A percentile compares a stretch with the other conserved stretches of the same genome.
Evolutionary conservation across 2,888 invertebrate genomes (phyloP).

Genomic region (Ernsta delagoae): DNA sequence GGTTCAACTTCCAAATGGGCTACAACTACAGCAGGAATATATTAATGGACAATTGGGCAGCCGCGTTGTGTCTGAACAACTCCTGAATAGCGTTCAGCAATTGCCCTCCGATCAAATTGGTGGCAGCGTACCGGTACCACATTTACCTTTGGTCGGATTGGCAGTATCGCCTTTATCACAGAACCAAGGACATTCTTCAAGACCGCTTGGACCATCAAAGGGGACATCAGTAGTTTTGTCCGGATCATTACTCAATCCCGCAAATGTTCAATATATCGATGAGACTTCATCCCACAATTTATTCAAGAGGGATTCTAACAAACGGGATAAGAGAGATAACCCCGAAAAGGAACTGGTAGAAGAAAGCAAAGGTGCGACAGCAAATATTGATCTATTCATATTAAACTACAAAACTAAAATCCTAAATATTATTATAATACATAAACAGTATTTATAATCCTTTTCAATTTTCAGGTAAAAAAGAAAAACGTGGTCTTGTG

Average conservation of each 20-base stretch:
- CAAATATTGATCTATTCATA: neutral
- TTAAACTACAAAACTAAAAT: neutral
- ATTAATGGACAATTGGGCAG: constrained; percentile 87
- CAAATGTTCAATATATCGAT: constrained; percentile 87
- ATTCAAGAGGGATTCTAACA: constrained; percentile 77
- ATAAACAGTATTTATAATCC: neutral
- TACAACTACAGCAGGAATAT: constrained; percentile 83
- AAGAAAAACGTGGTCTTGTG: constrained; percentile 88
- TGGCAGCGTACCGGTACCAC: constrained; percentile 45
- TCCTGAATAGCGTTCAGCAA: constrained; percentile 68
- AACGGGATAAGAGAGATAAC: constrained; percentile 78
- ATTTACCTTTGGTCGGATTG: constrained; percentile 49
- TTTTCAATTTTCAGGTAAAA: constrained; percentile 66
- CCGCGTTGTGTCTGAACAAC: constrained; percentile 84
- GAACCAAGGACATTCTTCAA: constrained; percentile 49
- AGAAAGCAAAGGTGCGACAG: constrained; percentile 44
- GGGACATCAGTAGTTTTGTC: constrained; percentile 68
- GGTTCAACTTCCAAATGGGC: constrained; percentile 73
- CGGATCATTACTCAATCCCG: constrained; percentile 81
- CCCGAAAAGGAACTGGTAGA: constrained; percentile 71
- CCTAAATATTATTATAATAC: neutral
- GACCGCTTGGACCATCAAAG: constrained; percentile 61
- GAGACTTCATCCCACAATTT: constrained; percentile 77
- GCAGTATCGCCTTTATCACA: constrained; percentile 52
- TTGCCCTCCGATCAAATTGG: constrained; percentile 49